These are phyloP conservation scores for Lota lota DNA, from an alignment of 2,113 vertebrate genomes.

Conservation along the genomic window DNA sequence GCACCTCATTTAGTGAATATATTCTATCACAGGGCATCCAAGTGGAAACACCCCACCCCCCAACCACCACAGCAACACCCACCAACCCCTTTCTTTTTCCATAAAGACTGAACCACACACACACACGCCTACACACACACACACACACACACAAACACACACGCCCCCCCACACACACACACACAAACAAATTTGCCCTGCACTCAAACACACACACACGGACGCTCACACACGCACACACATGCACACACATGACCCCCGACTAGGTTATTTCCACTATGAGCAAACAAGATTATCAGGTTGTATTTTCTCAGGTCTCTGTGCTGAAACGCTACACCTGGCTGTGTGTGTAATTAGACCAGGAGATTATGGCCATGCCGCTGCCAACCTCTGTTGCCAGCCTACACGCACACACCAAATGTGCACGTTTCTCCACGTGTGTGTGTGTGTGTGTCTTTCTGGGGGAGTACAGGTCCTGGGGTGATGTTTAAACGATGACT, in stretches of 20 bases:
- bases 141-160: no score
- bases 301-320: conserved; percentile 73
- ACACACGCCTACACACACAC: neutral
- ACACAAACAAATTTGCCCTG: neutral
- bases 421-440: conserved; percentile 16
- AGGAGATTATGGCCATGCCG: conserved; percentile 62
- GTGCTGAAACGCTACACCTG: conserved; percentile 65
- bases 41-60: conserved; percentile 53
- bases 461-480: conserved; percentile 41
- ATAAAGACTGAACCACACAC: no score
- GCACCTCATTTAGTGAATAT: conserved; percentile 58
- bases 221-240: no score
- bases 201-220: neutral
- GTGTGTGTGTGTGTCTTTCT: conserved; percentile 25
- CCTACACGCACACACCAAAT: conserved; percentile 20
- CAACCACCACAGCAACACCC: conserved; percentile 32
- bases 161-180: no score
- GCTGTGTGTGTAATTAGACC: conserved; percentile 70
- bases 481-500: conserved; percentile 59
- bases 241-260: neutral
- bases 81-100: neutral
- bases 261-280: conserved; percentile 55
- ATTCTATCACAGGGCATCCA: conserved; percentile 57
- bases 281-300: conserved; percentile 73
- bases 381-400: conserved; percentile 58